Conservation (phyloP, 2,888 invertebrate genomes). For the Fissipunctia ypsillon region DNA sequence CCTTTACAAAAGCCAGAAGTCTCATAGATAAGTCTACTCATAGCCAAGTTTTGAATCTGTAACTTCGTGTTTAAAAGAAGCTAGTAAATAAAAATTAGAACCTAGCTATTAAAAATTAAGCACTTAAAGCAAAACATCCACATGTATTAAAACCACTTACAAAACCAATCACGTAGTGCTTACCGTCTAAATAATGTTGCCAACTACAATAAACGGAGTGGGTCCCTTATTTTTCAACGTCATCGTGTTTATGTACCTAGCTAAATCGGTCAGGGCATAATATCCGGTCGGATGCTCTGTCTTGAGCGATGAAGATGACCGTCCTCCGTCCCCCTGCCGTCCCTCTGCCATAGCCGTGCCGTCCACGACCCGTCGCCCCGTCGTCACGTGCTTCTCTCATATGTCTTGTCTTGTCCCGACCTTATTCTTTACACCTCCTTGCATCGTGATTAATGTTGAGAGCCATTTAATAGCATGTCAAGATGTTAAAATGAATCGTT, state of each 20-base stretch:
- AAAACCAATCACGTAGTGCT: constrained; percentile 40
- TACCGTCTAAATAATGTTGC: constrained; percentile 37
- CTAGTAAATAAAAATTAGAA: fast-evolving
- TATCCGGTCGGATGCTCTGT: constrained; percentile 69
- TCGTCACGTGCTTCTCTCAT: constrained; percentile 67
- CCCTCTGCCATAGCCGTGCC: constrained; percentile 67
- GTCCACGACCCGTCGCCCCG: constrained; percentile 51
- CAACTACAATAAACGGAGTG: constrained; percentile 34
- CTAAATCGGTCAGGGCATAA: constrained; percentile 66
- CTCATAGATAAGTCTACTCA: not conserved
- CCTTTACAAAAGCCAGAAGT: not conserved
- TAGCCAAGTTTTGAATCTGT: not conserved
- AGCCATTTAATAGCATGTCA: constrained; percentile 57
- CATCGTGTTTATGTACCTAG: constrained; percentile 57
- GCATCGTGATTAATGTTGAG: constrained; percentile 64
- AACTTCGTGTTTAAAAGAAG: not conserved
- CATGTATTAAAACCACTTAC: constrained; percentile 11
- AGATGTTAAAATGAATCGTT: constrained; percentile 52
- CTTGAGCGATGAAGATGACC: constrained; percentile 77
- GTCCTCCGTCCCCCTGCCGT: constrained; percentile 64
- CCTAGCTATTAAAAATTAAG: not conserved
- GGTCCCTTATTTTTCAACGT: constrained; percentile 58
- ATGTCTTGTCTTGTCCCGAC: constrained; percentile 66
- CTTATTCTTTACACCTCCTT: constrained; percentile 66
- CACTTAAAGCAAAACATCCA: not conserved